Conservation (phyloP, 2,113 vertebrate species). For the Cervus canadensis region DNA sequence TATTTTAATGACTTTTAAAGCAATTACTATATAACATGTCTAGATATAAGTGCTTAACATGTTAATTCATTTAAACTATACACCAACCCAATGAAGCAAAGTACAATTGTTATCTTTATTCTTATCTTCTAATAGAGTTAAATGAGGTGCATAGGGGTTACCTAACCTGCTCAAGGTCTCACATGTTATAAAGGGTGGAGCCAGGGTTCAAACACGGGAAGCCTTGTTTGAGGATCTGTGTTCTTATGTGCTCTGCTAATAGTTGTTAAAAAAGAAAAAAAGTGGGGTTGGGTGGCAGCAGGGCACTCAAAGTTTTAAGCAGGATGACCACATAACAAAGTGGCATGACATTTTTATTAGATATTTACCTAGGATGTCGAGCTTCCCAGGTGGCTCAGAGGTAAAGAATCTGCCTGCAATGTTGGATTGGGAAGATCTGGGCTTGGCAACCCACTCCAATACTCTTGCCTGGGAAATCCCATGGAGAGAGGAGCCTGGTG, state of each 20-base stretch:
- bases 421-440: background rate
- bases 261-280: background rate
- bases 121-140: background rate
- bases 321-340: background rate
- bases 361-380: background rate
- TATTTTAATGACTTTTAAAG: slow-evolving; percentile 17
- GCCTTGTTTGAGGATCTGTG: background rate
- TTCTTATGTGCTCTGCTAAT: background rate
- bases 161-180: background rate
- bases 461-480: background rate
- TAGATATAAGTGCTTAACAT: background rate
- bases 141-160: background rate
- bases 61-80: background rate
- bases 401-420: background rate
- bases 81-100: background rate
- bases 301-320: background rate
- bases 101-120: background rate
- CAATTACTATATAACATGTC: background rate
- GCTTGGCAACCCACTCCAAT: background rate
- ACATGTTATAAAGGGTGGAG: background rate
- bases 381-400: background rate
- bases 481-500: background rate
- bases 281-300: background rate
- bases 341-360: background rate
- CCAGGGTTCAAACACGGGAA: background rate